Evolutionary conservation across 2,888 invertebrate species (phyloP).

Genomic region (Standfussiana lucernea): DNA sequence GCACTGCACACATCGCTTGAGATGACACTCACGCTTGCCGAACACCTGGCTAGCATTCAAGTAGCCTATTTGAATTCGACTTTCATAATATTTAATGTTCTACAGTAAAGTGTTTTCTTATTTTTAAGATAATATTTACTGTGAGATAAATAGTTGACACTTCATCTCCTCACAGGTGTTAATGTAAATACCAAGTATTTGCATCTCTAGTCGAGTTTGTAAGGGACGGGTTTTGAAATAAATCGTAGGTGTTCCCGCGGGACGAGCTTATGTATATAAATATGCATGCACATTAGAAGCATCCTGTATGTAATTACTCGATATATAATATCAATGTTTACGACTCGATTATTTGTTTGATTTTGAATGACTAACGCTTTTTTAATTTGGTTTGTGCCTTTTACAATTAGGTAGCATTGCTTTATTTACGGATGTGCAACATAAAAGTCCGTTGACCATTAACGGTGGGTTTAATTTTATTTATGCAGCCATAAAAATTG

Average conservation of each 20-base stretch:
- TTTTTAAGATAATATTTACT: slow-evolving; percentile 47
- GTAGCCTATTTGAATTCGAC: slow-evolving; percentile 27
- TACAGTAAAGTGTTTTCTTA: slow-evolving; percentile 35
- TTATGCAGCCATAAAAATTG: slow-evolving; percentile 13
- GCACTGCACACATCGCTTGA: slow-evolving; percentile 27
- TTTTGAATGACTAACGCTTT: neutral
- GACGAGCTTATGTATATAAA: slow-evolving; percentile 54
- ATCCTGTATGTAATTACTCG: slow-evolving; percentile 57
- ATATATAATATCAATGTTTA: slow-evolving; percentile 36
- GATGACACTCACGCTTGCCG: slow-evolving; percentile 17
- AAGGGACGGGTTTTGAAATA: slow-evolving; percentile 52
- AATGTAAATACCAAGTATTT: slow-evolving; percentile 53
- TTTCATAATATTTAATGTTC: slow-evolving; percentile 37
- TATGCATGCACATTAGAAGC: slow-evolving; percentile 58
- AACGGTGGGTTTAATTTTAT: slow-evolving; percentile 8
- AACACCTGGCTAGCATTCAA: slow-evolving; percentile 41
- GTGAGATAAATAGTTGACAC: slow-evolving; percentile 48
- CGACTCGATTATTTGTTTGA: slow-evolving; percentile 35
- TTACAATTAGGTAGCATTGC: neutral
- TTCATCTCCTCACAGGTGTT: slow-evolving; percentile 48
- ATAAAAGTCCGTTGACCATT: slow-evolving; percentile 7
- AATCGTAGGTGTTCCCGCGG: slow-evolving; percentile 54
- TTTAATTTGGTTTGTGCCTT: neutral
- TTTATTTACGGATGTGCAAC: slow-evolving; percentile 29
- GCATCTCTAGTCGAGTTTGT: slow-evolving; percentile 44